Conservation (phyloP, 1,140 invertebrate species). For the Palaemon carinicauda region DNA sequence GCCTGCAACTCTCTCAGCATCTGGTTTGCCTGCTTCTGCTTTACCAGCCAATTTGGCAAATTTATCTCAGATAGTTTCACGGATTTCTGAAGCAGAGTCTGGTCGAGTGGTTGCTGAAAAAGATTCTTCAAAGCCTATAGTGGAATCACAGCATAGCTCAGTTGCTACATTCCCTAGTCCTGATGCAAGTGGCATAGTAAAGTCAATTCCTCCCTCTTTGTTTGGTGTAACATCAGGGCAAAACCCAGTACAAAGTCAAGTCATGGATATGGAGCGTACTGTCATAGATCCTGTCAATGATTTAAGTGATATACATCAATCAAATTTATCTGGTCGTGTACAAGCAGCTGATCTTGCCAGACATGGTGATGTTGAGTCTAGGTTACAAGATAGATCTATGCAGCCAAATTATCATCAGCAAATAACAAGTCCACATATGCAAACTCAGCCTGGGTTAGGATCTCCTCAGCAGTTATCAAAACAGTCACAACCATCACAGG, state of each 20-base stretch:
- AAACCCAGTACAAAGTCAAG: slow-evolving; percentile 36
- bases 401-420: slow-evolving; percentile 56
- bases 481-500: slow-evolving; percentile 35
- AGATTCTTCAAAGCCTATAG: slow-evolving; percentile 38
- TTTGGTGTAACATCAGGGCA: slow-evolving; percentile 39
- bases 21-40: neutral
- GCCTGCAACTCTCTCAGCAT: slow-evolving; percentile 60
- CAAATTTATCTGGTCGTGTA: slow-evolving; percentile 36
- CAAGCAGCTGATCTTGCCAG: slow-evolving; percentile 38
- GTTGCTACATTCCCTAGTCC: slow-evolving; percentile 35
- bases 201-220: slow-evolving; percentile 39
- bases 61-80: slow-evolving; percentile 71
- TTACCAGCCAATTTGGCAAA: slow-evolving; percentile 68
- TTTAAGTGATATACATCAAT: slow-evolving; percentile 43
- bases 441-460: slow-evolving; percentile 47
- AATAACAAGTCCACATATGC: slow-evolving; percentile 58
- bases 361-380: slow-evolving; percentile 35
- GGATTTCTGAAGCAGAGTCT: slow-evolving; percentile 69
- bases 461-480: slow-evolving; percentile 46
- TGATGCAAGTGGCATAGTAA: slow-evolving; percentile 35
- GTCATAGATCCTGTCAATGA: slow-evolving; percentile 50
- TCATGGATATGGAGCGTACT: slow-evolving; percentile 43
- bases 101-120: slow-evolving; percentile 60
- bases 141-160: slow-evolving; percentile 23
- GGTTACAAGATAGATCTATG: slow-evolving; percentile 42